phyloP scores from a whole-genome alignment of 2,113 vertebrate species.

The Nycticorax nycticorax region DNA sequence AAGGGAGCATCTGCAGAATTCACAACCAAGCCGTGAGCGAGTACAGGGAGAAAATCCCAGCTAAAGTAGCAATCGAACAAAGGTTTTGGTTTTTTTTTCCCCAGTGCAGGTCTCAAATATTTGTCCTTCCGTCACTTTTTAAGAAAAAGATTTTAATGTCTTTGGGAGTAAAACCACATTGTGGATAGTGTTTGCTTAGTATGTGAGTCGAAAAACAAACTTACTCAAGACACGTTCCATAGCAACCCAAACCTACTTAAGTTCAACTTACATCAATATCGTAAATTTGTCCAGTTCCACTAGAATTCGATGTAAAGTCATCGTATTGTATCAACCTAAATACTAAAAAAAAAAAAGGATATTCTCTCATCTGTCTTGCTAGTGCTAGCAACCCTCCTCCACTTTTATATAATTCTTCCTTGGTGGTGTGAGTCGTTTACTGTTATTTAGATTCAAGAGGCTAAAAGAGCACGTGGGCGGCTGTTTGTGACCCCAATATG shows the following conservation, averaged over 20 bases:
- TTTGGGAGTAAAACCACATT: background rate
- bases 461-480: background rate
- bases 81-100: background rate
- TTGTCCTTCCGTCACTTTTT: background rate
- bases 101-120: background rate
- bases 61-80: background rate
- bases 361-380: background rate
- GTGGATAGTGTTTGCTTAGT: background rate
- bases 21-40: background rate
- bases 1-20: background rate
- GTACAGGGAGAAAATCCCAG: background rate
- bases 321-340: background rate
- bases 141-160: background rate
- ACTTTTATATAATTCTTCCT: background rate
- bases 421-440: background rate
- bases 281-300: background rate
- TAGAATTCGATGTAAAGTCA: background rate
- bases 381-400: background rate
- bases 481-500: background rate
- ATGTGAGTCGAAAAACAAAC: background rate
- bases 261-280: background rate
- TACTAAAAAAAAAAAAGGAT: background rate
- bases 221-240: background rate
- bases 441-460: background rate
- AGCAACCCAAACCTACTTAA: background rate